Evolutionary conservation across 1,140 invertebrate species (phyloP).

Genomic region (Eupristina koningsbergeri): DNA sequence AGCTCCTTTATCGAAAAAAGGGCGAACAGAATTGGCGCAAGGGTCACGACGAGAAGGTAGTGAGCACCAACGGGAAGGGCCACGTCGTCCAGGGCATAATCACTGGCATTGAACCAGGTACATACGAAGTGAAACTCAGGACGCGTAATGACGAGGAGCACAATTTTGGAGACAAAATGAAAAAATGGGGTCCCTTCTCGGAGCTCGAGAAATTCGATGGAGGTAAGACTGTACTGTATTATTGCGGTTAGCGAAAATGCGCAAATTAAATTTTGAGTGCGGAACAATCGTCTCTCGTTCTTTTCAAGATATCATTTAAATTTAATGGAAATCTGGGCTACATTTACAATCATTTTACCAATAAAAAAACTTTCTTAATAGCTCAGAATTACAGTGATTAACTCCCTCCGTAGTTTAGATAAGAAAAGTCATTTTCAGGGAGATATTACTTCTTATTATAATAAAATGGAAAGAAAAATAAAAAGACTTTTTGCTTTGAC

Average conservation of each 20-base stretch:
- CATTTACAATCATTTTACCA: no score
- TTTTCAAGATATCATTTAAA: no score
- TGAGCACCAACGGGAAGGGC: conserved; percentile 30
- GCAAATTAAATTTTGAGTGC: no score
- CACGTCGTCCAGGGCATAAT: conserved; percentile 21
- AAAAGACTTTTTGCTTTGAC: no score
- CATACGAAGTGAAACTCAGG: conserved; percentile 34
- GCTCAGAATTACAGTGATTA: no score
- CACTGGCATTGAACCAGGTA: background rate
- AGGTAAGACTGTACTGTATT: background rate
- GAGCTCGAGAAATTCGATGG: conserved; percentile 34
- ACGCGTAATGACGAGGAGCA: conserved; percentile 33
- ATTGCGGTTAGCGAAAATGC: background rate
- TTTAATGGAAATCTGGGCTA: no score
- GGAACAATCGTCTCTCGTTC: no score
- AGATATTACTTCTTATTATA: no score
- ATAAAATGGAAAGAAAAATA: no score
- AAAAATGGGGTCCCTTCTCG: conserved; percentile 39
- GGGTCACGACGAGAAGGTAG: background rate
- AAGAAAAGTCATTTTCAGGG: no score
- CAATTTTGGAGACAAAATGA: background rate
- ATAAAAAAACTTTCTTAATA: no score
- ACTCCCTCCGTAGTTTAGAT: no score
- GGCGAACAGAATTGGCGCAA: background rate
- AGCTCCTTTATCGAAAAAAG: conserved; percentile 23